Evolutionary conservation across 2,113 vertebrate species (phyloP).

Genomic region (Motacilla alba): DNA sequence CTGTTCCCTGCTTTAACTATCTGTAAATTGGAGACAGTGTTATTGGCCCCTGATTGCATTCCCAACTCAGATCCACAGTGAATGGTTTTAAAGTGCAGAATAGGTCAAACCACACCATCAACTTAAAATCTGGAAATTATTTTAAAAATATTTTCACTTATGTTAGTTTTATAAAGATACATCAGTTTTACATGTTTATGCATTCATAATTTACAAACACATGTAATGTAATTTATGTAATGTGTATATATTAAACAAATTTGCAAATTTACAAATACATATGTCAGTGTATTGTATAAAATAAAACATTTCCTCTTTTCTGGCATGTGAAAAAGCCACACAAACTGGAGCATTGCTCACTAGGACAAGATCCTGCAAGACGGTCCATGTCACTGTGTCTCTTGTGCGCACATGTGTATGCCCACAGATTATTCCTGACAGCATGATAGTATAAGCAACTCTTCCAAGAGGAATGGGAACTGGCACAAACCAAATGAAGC

Average conservation of each 20-base stretch:
- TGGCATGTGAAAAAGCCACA: neutral
- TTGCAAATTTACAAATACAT: neutral
- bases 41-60: neutral
- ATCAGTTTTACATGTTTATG: neutral
- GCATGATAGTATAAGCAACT: neutral
- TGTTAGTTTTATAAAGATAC: neutral
- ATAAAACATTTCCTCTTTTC: neutral
- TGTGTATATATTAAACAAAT: neutral
- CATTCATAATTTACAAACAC: neutral
- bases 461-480: neutral
- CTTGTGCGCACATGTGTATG: accelerated
- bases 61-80: neutral
- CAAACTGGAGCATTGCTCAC: neutral
- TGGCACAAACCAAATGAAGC: neutral
- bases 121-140: neutral
- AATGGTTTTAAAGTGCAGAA: neutral
- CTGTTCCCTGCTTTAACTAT: neutral
- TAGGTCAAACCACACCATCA: neutral
- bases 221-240: neutral
- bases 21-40: neutral
- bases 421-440: neutral
- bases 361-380: neutral
- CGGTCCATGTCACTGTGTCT: neutral
- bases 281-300: neutral
- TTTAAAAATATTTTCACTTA: neutral